Evolutionary conservation across 2,113 vertebrate genomes (phyloP).

Genomic region (Gobiocypris rarus): DNA sequence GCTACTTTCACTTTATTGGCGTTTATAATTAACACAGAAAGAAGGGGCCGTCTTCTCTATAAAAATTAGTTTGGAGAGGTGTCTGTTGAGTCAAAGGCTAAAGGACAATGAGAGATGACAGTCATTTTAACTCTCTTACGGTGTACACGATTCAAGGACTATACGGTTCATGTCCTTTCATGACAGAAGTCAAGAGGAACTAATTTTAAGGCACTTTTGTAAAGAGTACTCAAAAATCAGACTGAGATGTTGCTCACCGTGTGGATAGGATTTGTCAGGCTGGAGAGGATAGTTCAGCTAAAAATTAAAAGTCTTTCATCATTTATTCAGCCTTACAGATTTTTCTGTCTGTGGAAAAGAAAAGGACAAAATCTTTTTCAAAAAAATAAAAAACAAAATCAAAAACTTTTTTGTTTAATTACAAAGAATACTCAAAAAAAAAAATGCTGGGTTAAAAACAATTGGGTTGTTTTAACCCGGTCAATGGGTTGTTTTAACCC

Average conservation of each 20-base stretch:
- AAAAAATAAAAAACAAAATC: too few relatives aligned
- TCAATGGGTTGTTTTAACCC: too few relatives aligned
- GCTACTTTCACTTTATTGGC: constrained; percentile 25
- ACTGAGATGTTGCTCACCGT: not conserved
- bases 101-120: not conserved
- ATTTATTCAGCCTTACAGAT: not conserved
- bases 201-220: constrained; percentile 14
- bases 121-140: not conserved
- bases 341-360: not conserved
- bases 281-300: constrained; percentile 13
- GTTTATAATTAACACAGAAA: constrained; percentile 29
- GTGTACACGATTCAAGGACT: not conserved
- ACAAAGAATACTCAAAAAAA: too few relatives aligned
- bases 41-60: not conserved
- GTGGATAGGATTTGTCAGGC: not conserved
- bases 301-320: not conserved
- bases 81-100: not conserved
- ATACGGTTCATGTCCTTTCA: not conserved
- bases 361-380: not conserved
- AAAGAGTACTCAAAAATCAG: constrained; percentile 27
- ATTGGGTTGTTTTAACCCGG: too few relatives aligned
- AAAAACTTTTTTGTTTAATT: not conserved
- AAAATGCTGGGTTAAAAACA: too few relatives aligned
- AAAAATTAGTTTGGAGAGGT: constrained; percentile 3
- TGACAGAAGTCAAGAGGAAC: constrained; percentile 27